A percentile compares a stretch with the other conserved stretches of the same genome.
Conservation (phyloP, 2,797 vertebrate species). For the Huso huso region DNA sequence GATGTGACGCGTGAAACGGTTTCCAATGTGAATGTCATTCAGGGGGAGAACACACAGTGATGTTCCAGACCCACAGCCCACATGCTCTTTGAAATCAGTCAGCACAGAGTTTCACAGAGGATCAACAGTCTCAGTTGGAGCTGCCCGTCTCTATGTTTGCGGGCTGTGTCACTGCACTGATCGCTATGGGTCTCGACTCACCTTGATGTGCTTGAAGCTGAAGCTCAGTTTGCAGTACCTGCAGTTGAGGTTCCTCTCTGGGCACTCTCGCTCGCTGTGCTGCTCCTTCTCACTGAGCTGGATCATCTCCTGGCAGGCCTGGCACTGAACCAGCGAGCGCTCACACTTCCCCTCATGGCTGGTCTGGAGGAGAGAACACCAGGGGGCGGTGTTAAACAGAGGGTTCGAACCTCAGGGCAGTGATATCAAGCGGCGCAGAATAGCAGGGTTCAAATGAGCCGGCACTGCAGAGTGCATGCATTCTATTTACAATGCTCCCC, state of each 20-base stretch:
- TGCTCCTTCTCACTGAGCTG: slow-evolving; percentile 55
- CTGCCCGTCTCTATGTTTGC: not conserved
- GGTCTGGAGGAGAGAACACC: slow-evolving; percentile 32
- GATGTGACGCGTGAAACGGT: too few relatives aligned
- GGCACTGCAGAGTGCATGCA: too few relatives aligned
- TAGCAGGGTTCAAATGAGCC: too few relatives aligned
- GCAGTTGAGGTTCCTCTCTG: slow-evolving; percentile 68
- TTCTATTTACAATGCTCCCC: too few relatives aligned
- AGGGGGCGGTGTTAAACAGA: too few relatives aligned
- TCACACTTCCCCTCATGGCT: slow-evolving; percentile 66
- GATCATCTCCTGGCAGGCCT: slow-evolving; percentile 56
- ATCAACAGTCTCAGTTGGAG: not conserved
- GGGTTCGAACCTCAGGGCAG: not conserved
- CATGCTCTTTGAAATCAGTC: too few relatives aligned
- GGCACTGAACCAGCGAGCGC: slow-evolving; percentile 55
- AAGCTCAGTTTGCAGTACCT: slow-evolving; percentile 68
- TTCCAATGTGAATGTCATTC: too few relatives aligned
- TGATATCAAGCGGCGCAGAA: too few relatives aligned
- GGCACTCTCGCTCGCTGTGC: slow-evolving; percentile 69
- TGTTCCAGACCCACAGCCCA: too few relatives aligned
- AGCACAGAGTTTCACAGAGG: too few relatives aligned
- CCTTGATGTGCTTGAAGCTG: slow-evolving; percentile 64
- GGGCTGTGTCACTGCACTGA: not conserved
- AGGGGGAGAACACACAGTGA: too few relatives aligned
- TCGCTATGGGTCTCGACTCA: slow-evolving; percentile 18